Evolutionary conservation across 2,113 vertebrate species (phyloP).

Genomic region (Pedetes capensis): DNA sequence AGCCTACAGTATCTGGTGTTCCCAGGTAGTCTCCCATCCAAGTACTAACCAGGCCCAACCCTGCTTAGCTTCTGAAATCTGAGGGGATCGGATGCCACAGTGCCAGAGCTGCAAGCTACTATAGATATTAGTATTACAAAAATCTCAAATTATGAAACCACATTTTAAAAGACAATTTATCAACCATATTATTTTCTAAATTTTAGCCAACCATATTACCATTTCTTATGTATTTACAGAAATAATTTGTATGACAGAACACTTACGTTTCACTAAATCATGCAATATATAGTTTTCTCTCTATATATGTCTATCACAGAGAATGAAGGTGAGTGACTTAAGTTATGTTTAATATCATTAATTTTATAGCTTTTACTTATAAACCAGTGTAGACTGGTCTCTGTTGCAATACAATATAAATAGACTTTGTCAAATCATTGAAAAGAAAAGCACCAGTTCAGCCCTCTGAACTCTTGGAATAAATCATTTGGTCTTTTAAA

Average conservation of each 20-base stretch:
- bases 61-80: no score
- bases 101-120: no score
- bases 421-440: not conserved
- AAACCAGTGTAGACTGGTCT: not conserved
- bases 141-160: no score
- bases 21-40: no score
- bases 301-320: not conserved
- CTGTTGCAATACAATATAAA: not conserved
- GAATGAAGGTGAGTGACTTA: not conserved
- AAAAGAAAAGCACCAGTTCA: not conserved
- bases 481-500: not conserved
- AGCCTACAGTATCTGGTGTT: no score
- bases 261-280: not conserved
- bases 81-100: no score
- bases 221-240: not conserved
- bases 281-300: not conserved
- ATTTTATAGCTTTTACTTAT: not conserved
- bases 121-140: not conserved
- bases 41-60: no score
- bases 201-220: not conserved
- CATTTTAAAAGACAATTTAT: not conserved
- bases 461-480: not conserved
- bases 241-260: not conserved
- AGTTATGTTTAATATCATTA: not conserved
- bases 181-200: not conserved